A percentile compares a stretch with the other conserved stretches of the same genome.
Conservation (phyloP, 2,888 invertebrate genomes). For the Panzeria rudis region DNA sequence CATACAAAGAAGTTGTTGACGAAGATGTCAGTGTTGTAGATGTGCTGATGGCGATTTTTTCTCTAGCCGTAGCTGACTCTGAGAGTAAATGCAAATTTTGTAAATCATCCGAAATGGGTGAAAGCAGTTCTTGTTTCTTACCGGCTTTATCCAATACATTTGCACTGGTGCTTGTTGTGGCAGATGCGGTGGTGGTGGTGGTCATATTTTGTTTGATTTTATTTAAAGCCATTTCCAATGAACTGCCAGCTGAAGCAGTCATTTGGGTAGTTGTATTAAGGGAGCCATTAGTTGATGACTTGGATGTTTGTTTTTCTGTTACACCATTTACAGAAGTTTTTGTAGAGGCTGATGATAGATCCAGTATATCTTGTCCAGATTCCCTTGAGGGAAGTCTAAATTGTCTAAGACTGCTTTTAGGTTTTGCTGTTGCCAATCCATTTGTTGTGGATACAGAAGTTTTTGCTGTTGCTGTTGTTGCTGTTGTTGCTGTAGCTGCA, state of each 20-base stretch:
- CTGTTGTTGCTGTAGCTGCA: neutral
- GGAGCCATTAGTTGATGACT: neutral
- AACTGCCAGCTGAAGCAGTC: constrained; percentile 74
- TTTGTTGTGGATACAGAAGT: constrained; percentile 43
- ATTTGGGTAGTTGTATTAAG: constrained; percentile 75
- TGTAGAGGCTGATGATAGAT: constrained; percentile 82
- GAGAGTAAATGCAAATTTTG: constrained; percentile 86
- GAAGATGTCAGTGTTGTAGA: constrained; percentile 45
- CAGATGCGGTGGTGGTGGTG: constrained; percentile 75
- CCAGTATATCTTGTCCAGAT: constrained; percentile 85
- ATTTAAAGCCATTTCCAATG: constrained; percentile 81
- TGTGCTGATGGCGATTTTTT: constrained; percentile 81
- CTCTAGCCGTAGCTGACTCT: constrained; percentile 82
- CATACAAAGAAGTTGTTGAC: constrained; percentile 80
- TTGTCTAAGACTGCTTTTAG: constrained; percentile 79
- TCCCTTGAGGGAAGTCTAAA: constrained; percentile 80
- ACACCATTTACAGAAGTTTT: constrained; percentile 58
- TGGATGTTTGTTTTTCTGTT: constrained; percentile 39
- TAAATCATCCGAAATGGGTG: constrained; percentile 79
- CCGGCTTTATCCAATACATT: constrained; percentile 12
- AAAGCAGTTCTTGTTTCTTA: constrained; percentile 54
- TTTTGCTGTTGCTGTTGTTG: constrained; percentile 21
- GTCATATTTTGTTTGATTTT: constrained; percentile 82
- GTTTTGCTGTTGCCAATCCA: constrained; percentile 73
- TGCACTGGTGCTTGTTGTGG: neutral